These are phyloP conservation scores for Galerucella calmariensis DNA, from an alignment of 2,888 invertebrate species.

Conservation along the genomic window DNA sequence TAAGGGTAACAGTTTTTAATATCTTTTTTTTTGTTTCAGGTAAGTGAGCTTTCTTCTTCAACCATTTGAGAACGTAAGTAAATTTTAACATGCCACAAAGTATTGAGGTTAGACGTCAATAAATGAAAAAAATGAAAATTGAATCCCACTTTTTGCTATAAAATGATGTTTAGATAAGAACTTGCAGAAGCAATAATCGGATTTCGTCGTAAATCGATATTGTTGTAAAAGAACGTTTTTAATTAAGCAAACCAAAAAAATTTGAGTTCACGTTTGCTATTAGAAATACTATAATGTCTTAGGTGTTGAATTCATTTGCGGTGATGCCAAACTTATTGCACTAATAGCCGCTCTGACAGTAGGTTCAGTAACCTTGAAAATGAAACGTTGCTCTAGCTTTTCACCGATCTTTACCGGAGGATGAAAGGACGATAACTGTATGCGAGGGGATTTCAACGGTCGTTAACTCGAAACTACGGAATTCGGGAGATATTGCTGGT, in stretches of 20 bases:
- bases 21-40: no score
- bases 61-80: no score
- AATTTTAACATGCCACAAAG: no score
- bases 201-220: no score
- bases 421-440: constrained; percentile 41
- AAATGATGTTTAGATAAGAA: no score
- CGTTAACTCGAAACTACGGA: constrained; percentile 36
- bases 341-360: neutral
- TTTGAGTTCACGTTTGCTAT: neutral
- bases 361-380: constrained; percentile 34
- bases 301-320: neutral
- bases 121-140: no score
- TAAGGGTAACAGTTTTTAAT: no score
- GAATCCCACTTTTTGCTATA: no score
- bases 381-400: constrained; percentile 16
- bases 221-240: no score
- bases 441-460: constrained; percentile 36
- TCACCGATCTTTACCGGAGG: constrained; percentile 16
- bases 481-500: constrained; percentile 30
- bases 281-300: neutral
- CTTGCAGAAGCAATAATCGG: no score
- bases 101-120: no score
- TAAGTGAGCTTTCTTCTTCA: no score
- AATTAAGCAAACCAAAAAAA: neutral
- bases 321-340: constrained; percentile 3